Base-by-base conservation (phyloP, 2,113 vertebrate species). In the Silurus asotus region DNA sequence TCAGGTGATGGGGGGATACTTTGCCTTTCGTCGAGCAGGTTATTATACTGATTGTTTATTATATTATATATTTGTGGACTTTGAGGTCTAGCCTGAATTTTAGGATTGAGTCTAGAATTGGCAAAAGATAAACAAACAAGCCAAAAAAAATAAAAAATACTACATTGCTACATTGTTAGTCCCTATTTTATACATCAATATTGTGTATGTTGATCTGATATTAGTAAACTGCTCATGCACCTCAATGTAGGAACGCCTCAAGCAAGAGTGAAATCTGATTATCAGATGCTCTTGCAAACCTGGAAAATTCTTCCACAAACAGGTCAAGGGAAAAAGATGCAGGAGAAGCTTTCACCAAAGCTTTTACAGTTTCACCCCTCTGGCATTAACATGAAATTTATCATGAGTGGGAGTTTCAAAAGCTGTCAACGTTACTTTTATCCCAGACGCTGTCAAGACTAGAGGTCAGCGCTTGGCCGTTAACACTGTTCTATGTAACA, bases 401-500 rank as follows among this genome's bases (percentile, higher is more conserved):
- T 55, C 61, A 79, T 56, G 11, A 45, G 48, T 53, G 23, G 58
- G 58, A 84, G 37, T 2, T 37, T 65, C 45, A 65, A 65, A 79
- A 79, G 55, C 11, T 23, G 20, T 65, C 13, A 15, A 23, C 8
- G 25, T 74, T 37, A 84, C 82, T 80, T 75, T 75, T 51, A 84
- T 82, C 74, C n/a, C 56, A 77, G 81, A 77, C 48, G 2, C 9
- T 48, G 62, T 67, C 11, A 80, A 65, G 80, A 15, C 11, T 48
- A 19, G 59, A 64, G 78, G 17, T 80, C 56, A 81, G 62, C 25
- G 23, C 8, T 23, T 8, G 58, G 37, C 28, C 6, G 51, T 64
- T 81, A 64, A 64, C 79, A 65, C 45, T 8, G 20, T 14, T 11
- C 79, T 17, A 51, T 64, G 14, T 15, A 74, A 70, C 28, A 49